These are phyloP conservation scores for Hirundo rustica DNA, from an alignment of 2,797 vertebrate species.

Conservation along the genomic window DNA sequence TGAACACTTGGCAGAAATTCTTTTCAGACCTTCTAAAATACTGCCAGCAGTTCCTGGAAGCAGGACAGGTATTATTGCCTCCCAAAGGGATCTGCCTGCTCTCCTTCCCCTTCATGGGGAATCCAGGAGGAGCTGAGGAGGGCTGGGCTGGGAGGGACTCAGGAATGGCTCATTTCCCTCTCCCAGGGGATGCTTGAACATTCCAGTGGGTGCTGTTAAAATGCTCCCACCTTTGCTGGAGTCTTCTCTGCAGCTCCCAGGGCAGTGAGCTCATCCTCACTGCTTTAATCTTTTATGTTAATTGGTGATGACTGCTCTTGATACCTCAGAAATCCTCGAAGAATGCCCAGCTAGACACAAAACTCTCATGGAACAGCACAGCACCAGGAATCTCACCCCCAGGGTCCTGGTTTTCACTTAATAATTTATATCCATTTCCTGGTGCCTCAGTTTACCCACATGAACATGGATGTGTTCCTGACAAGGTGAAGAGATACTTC, in stretches of 20 bases:
- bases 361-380: background rate
- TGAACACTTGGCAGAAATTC: background rate
- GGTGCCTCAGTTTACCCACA: background rate
- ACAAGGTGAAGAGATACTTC: background rate
- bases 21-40: background rate
- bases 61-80: background rate
- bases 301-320: background rate
- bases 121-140: background rate
- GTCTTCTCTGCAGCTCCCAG: background rate
- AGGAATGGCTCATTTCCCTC: background rate
- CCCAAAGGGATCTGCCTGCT: background rate
- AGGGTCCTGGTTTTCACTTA: background rate
- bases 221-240: background rate
- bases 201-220: background rate
- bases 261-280: background rate
- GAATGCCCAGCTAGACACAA: background rate
- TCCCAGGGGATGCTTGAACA: background rate
- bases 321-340: background rate
- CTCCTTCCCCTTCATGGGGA: background rate
- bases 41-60: background rate
- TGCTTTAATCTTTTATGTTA: background rate
- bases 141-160: background rate
- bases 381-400: fast-evolving
- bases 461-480: background rate
- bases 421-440: background rate